Evolutionary conservation across 2,888 invertebrate species (phyloP), one percentile per base, ranked within the genome.

Genomic region (Drosophila macrospina): DNA sequence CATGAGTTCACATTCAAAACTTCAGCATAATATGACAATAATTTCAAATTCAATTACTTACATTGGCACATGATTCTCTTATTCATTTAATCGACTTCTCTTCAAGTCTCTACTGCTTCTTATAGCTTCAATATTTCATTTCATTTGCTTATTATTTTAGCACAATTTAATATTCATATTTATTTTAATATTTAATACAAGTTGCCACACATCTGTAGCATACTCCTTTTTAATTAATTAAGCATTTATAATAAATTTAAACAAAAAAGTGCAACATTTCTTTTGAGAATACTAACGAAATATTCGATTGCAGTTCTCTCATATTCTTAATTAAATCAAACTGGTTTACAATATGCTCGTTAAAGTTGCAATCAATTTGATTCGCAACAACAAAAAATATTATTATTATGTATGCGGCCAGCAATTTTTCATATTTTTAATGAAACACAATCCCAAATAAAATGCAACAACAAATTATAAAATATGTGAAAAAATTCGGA

Each of bases 281-380:
- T 32, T 24, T 32, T 39, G 39, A 28, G 0, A 10, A 30, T 10
- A 7, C 39, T 13, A 41, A 28, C 20, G n/a, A 51, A 45, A 55
- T 55, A 45, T 65, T 72, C 66, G 34, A 45, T 66, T 55, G 36
- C 51, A 37, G 20, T 55, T 45, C 15, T 24, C 30, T 28, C 55
- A 10, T 8, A 24, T 56, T 59, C 48, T 52, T 52, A 62, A 74
- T 74, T 76, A 55, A 77, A 74, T 74, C 51, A 67, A 72, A 42
- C 28, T 48, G 39, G 26, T 42, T 57, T 61, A 67, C 78, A 77
- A 71, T 72, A 37, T 63, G 44, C 32, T 56, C 28, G 59, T 72
- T 63, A 72, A 72, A 72, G 50, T 30, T 32, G 41, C 68, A 72
- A 73, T 78, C 41, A 67, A 73, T 61, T 60, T 59, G 28, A 56